Evolutionary conservation across 2,888 invertebrate genomes (phyloP).

Genomic region (Ophioninae sp.): DNA sequence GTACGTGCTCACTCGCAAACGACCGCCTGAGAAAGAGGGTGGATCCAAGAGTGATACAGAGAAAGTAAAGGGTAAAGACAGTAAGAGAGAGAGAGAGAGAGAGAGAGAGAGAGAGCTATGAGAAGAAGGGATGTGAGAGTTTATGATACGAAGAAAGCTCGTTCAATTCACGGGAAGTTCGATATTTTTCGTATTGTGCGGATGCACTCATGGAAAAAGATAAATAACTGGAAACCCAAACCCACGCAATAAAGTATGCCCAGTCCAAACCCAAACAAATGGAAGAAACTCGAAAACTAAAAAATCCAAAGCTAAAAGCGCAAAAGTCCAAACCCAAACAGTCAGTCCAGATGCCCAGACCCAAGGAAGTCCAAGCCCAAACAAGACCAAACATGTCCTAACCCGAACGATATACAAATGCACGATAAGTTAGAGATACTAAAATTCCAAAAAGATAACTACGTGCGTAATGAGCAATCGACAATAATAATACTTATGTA

Average conservation of each 20-base stretch:
- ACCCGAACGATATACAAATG: too few relatives aligned
- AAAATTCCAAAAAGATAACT: neutral
- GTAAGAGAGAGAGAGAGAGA: constrained; percentile 27
- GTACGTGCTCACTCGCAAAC: constrained; percentile 65
- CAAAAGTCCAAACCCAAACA: too few relatives aligned
- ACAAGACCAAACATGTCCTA: too few relatives aligned
- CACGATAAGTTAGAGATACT: neutral
- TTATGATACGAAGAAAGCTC: constrained; percentile 58
- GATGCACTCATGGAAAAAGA: constrained; percentile 5
- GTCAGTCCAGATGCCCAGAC: too few relatives aligned
- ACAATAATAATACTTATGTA: neutral
- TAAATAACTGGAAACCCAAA: constrained; percentile 32
- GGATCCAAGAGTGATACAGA: constrained; percentile 5
- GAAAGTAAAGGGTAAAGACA: too few relatives aligned
- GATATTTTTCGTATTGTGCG: constrained; percentile 31
- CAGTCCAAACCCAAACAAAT: too few relatives aligned
- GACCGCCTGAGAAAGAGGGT: constrained; percentile 46
- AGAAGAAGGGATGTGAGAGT: constrained; percentile 37
- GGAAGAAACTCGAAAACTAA: too few relatives aligned
- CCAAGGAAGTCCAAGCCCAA: too few relatives aligned
- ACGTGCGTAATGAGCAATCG: neutral
- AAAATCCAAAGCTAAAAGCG: too few relatives aligned
- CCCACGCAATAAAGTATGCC: neutral
- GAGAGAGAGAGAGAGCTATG: constrained; percentile 3
- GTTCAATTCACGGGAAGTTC: constrained; percentile 41